A percentile compares a stretch with the other conserved stretches of the same genome.
Evolutionary conservation across 2,797 vertebrate genomes (phyloP).

Genomic region (Sebastes hopkinsi): DNA sequence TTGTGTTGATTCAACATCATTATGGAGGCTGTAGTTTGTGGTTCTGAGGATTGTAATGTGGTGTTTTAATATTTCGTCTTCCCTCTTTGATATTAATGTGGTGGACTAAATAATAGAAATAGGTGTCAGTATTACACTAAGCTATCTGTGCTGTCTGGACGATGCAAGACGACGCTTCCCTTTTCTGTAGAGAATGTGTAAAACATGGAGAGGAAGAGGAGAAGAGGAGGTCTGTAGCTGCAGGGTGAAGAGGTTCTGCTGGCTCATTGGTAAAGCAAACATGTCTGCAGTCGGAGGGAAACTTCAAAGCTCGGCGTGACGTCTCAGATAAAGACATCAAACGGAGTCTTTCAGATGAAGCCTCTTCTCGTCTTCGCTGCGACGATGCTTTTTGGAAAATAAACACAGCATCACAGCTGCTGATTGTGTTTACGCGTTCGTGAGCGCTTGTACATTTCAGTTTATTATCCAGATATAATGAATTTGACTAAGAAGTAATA

Average conservation of each 20-base stretch:
- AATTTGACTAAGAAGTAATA: neutral
- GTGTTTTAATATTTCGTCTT: neutral
- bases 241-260: neutral
- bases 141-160: neutral
- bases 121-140: neutral
- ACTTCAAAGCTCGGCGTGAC: conserved; percentile 54
- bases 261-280: conserved; percentile 36
- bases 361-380: neutral
- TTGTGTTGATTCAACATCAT: neutral
- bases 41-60: neutral
- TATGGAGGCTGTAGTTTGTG: neutral
- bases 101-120: neutral
- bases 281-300: conserved; percentile 7
- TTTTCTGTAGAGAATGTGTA: neutral
- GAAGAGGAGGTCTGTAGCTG: neutral
- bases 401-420: conserved; percentile 25
- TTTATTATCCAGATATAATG: neutral
- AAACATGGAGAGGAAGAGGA: neutral
- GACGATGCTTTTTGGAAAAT: conserved; percentile 3
- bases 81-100: neutral
- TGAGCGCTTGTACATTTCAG: neutral
- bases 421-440: neutral
- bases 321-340: conserved; percentile 59
- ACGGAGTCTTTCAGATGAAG: conserved; percentile 40
- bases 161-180: neutral